A percentile compares a stretch with the other conserved stretches of the same genome.
Conservation (phyloP, 2,797 vertebrate genomes). For the Anabacerthia variegaticeps region DNA sequence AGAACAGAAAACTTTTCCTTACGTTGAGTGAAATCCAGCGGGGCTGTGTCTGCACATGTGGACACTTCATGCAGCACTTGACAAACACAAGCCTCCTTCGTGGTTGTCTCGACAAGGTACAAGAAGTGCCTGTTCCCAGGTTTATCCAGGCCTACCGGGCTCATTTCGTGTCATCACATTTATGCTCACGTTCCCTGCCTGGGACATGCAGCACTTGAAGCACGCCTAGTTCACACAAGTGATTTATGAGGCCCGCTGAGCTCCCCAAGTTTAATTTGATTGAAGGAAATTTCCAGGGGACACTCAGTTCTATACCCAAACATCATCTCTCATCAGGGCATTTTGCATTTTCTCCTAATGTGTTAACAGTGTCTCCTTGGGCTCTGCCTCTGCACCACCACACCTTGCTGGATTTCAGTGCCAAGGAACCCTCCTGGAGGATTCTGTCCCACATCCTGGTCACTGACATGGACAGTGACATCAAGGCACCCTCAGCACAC, state of each 20-base stretch:
- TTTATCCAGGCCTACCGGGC: not conserved
- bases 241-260: slow-evolving; percentile 21
- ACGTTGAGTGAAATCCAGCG: not conserved
- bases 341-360: not conserved
- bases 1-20: not conserved
- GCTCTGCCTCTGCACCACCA: not conserved
- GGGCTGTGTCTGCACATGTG: not conserved
- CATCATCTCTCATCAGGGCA: not conserved
- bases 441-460: no score
- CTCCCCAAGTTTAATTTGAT: not conserved
- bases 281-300: not conserved
- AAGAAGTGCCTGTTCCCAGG: not conserved
- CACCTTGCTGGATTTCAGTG: not conserved
- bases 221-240: not conserved
- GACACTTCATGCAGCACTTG: not conserved
- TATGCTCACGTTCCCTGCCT: not conserved
- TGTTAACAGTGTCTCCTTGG: not conserved
- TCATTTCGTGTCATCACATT: slow-evolving; percentile 10
- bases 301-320: slow-evolving; percentile 18
- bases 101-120: not conserved
- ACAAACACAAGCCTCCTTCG: not conserved
- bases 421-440: not conserved
- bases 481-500: not conserved
- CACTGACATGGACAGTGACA: not conserved
- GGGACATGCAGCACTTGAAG: not conserved